Evolutionary conservation across 2,888 invertebrate genomes (phyloP), one percentile per base, ranked within the genome.

Genomic region (Lasioglossum leucozonium): DNA sequence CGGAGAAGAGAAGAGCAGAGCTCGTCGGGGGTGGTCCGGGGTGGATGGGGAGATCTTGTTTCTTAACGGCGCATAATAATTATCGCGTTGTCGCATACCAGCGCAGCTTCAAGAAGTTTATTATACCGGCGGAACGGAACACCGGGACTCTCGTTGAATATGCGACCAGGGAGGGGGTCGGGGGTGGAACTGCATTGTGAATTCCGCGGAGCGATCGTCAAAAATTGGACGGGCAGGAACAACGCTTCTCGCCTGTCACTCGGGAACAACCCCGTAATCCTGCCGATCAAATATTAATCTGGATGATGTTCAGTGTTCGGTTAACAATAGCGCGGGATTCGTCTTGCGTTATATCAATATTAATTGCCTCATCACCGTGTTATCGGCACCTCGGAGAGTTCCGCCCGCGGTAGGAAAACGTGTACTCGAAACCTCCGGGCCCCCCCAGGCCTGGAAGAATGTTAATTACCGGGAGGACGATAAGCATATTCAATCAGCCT

Each of bases 361-460:
- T 89, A 89, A 89, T 89, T 86, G 78, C 79, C 86, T 89, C 89
- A 82, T 89, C 88, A 88, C 40, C 89, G 84, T 81, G 88, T 86
- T 87, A 89, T 88, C 88, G 86, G 81, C 89, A 83, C 86, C 80
- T 76, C 72, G 34, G 88, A 84, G 88, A 82, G 81, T 89, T 85
- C 79, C 80, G 72, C 22, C 22, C 55, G 55, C 55, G 55, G 67
- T 78, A 65, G 37, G 65, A 72, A 72, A 55, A 81, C 81, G 65
- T n/a, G 55, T 71, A 34, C 40, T 22, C 22, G 26, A 42, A 22
- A 34, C 16, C n/a, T 30, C 47, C 13, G 58, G 34, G 47, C 22
- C 6, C 16, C 47, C 16, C 47, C 55, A n/a, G 55, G 6, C 37
- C 44, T 44, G 44, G 51, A 69, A 47, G 73, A 84, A 78, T 73